Conservation (phyloP, 23 tunicate species). For the Aplidium turbinatum region DNA sequence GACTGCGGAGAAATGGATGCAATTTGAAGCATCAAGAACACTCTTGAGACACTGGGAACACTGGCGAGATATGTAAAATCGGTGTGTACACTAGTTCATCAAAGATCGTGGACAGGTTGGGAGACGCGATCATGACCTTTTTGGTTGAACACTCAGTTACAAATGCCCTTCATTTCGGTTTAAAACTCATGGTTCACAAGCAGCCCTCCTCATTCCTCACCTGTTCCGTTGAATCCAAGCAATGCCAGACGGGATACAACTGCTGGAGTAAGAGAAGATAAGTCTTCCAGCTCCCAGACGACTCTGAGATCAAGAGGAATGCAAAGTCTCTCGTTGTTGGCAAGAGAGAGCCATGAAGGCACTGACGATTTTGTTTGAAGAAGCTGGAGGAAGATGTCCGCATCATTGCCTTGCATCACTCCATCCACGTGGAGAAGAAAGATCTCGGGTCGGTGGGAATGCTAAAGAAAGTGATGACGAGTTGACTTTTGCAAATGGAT, state of each 20-base stretch:
- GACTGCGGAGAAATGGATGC: too few species aligned
- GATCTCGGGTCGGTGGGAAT: slow-evolving; percentile 25
- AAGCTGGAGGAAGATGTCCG: slow-evolving; percentile 68
- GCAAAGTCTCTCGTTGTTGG: slow-evolving; percentile 80
- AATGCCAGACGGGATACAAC: slow-evolving; percentile 69
- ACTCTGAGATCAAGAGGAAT: slow-evolving; percentile 67
- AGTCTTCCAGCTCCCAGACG: slow-evolving; percentile 77
- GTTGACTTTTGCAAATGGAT: too few species aligned
- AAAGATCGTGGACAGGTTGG: too few species aligned
- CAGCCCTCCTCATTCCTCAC: too few species aligned
- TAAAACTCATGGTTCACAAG: too few species aligned
- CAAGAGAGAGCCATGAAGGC: slow-evolving; percentile 52
- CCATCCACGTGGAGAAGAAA: slow-evolving; percentile 82
- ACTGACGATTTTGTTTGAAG: slow-evolving; percentile 37
- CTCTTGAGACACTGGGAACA: too few species aligned
- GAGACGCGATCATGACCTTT: too few species aligned
- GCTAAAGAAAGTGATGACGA: slow-evolving; percentile 12
- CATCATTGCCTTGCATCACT: slow-evolving; percentile 42
- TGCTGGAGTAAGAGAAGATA: slow-evolving; percentile 63
- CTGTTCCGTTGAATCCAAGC: slow-evolving; percentile 53
- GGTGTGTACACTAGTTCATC: too few species aligned
- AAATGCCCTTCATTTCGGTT: too few species aligned
- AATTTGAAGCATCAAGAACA: too few species aligned
- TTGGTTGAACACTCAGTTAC: too few species aligned
- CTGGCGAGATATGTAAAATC: too few species aligned